phyloP scores from a whole-genome alignment of 2,888 invertebrate genomes.

The Metalampra italica region DNA sequence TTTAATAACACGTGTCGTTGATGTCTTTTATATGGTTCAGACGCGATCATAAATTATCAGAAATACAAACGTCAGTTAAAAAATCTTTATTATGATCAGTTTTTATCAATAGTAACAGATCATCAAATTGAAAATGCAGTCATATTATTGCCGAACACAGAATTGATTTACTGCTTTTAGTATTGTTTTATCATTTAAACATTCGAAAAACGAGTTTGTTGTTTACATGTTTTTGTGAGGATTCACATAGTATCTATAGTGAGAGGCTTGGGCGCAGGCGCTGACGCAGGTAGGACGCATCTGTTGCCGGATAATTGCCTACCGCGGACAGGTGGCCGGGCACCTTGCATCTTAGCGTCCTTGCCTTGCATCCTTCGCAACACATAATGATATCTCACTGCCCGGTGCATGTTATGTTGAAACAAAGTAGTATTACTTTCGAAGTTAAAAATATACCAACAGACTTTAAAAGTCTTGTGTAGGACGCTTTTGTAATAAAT shows the following conservation, averaged over 20 bases:
- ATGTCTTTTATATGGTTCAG: constrained; percentile 4
- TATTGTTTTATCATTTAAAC: too few relatives aligned
- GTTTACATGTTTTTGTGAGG: constrained; percentile 32
- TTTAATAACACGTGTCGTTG: background rate
- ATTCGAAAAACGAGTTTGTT: constrained; percentile 26
- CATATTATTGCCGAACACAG: too few relatives aligned
- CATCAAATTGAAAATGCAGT: too few relatives aligned
- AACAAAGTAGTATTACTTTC: background rate
- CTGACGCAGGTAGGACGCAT: constrained; percentile 62
- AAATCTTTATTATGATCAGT: too few relatives aligned
- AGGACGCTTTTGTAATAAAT: background rate
- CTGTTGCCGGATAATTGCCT: constrained; percentile 69
- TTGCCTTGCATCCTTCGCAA: constrained; percentile 26
- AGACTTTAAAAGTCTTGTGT: background rate
- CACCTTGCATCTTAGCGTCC: constrained; percentile 66
- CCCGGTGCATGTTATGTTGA: background rate
- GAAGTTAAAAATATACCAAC: background rate
- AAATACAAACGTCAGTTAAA: background rate
- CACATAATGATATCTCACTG: background rate
- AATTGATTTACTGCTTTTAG: too few relatives aligned
- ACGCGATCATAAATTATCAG: too few relatives aligned
- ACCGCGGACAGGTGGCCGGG: constrained; percentile 62
- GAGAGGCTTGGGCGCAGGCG: constrained; percentile 20
- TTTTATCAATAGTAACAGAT: too few relatives aligned
- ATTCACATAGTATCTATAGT: background rate